Evolutionary conservation across 2,797 vertebrate species (phyloP).

Genomic region (Cynodonichthys magdalenae): DNA sequence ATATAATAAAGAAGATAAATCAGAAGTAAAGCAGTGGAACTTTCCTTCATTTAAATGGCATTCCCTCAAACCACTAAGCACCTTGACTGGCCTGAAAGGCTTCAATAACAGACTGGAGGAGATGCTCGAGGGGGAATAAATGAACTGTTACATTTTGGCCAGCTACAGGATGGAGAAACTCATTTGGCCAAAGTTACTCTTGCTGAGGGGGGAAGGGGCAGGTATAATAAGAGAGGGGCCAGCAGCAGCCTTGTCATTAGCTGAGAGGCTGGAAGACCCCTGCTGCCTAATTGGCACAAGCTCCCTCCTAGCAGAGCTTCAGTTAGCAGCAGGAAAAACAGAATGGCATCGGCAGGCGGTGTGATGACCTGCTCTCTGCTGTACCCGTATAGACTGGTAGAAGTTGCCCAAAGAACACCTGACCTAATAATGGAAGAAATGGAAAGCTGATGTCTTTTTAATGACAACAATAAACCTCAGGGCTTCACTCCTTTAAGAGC

Average conservation of each 20-base stretch:
- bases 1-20: conserved; percentile 69
- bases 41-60: conserved; percentile 70
- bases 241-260: conserved; percentile 77
- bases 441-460: conserved; percentile 71
- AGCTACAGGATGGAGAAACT: conserved; percentile 63
- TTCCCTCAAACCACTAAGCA: conserved; percentile 73
- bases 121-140: conserved; percentile 76
- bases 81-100: conserved; percentile 68
- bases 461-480: conserved; percentile 71
- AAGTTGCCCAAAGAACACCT: conserved; percentile 60
- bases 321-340: conserved; percentile 60
- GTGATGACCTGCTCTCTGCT: conserved; percentile 50
- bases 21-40: conserved; percentile 60
- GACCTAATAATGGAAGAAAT: conserved; percentile 69
- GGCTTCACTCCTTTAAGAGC: conserved; percentile 51
- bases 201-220: conserved; percentile 53
- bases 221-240: conserved; percentile 75
- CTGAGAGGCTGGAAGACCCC: conserved; percentile 72
- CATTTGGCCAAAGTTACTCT: conserved; percentile 69
- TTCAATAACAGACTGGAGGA: conserved; percentile 61
- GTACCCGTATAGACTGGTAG: conserved; percentile 34
- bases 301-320: conserved; percentile 73
- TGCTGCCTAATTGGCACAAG: conserved; percentile 78
- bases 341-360: conserved; percentile 43
- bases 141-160: conserved; percentile 78